phyloP scores from a whole-genome alignment of 2,888 invertebrate genomes.

The Pachliopta kotzebuea region DNA sequence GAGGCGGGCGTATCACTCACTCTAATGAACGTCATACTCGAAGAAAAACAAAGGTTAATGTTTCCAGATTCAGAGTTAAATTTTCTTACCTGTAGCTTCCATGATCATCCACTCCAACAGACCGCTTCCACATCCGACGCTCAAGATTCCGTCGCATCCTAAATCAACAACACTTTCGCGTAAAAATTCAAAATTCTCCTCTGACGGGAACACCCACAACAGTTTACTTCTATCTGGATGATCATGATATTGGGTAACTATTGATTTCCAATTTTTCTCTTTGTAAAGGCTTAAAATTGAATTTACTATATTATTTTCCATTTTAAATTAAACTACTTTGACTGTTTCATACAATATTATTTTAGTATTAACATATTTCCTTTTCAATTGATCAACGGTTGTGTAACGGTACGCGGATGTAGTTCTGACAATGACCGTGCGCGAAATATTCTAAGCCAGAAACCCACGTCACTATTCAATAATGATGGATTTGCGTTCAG shows the following conservation, averaged over 20 bases:
- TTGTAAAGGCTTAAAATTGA: slow-evolving; percentile 60
- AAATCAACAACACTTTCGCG: slow-evolving; percentile 62
- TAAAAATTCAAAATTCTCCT: slow-evolving; percentile 82
- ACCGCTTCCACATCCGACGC: slow-evolving; percentile 90
- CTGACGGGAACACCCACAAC: slow-evolving; percentile 88
- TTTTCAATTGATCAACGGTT: slow-evolving; percentile 12
- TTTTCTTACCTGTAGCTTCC: slow-evolving; percentile 80
- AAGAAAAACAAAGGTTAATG: no score
- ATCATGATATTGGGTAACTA: slow-evolving; percentile 66
- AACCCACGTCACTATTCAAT: slow-evolving; percentile 14
- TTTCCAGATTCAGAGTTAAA: no score
- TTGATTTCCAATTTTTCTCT: slow-evolving; percentile 70
- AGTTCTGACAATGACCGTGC: slow-evolving; percentile 25
- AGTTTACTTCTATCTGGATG: slow-evolving; percentile 78
- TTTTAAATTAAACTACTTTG: slow-evolving; percentile 30
- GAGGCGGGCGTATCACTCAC: no score
- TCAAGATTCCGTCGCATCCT: slow-evolving; percentile 77
- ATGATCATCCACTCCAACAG: slow-evolving; percentile 90
- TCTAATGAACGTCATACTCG: no score
- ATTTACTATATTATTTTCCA: slow-evolving; percentile 65
- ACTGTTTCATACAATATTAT: slow-evolving; percentile 4
- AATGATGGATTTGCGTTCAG: slow-evolving; percentile 24
- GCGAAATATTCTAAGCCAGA: slow-evolving; percentile 6
- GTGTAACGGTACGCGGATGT: slow-evolving; percentile 20
- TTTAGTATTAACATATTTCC: slow-evolving; percentile 1